phyloP scores from a whole-genome alignment of 2,888 invertebrate genomes.

The Rosalia funebris region DNA sequence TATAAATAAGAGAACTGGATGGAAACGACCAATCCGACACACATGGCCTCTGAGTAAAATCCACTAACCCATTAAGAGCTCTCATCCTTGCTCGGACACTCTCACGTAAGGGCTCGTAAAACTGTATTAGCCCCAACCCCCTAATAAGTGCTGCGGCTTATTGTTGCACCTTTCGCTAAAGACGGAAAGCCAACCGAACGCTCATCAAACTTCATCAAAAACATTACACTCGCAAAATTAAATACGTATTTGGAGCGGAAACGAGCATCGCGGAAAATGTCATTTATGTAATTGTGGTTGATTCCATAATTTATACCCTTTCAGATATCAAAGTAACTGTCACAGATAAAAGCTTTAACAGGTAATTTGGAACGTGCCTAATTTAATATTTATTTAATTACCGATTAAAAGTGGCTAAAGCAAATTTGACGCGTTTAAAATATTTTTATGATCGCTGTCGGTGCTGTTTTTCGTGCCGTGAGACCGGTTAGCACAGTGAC shows the following conservation, averaged over 20 bases:
- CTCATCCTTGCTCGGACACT: neutral
- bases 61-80: neutral
- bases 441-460: constrained; percentile 35
- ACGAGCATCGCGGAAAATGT: constrained; percentile 49
- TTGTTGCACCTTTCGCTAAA: neutral
- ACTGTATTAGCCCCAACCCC: neutral
- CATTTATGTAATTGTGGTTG: constrained; percentile 54
- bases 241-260: constrained; percentile 16
- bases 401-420: constrained; percentile 30
- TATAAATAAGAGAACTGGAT: neutral
- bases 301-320: constrained; percentile 51
- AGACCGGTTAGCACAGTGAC: no score
- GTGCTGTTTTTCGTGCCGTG: no score
- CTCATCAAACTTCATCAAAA: constrained; percentile 15
- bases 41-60: neutral
- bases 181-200: neutral
- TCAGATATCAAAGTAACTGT: constrained; percentile 50
- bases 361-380: constrained; percentile 44
- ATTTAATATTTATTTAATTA: constrained; percentile 51
- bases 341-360: constrained; percentile 47
- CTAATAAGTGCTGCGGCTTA: neutral
- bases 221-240: neutral
- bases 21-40: neutral
- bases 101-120: neutral
- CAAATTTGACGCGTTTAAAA: constrained; percentile 36